Percentiles rank a stretch among this genome's conserved stretches.
Conservation (phyloP, 2,888 invertebrate species). For the Thecocarcelia acutangulata region DNA sequence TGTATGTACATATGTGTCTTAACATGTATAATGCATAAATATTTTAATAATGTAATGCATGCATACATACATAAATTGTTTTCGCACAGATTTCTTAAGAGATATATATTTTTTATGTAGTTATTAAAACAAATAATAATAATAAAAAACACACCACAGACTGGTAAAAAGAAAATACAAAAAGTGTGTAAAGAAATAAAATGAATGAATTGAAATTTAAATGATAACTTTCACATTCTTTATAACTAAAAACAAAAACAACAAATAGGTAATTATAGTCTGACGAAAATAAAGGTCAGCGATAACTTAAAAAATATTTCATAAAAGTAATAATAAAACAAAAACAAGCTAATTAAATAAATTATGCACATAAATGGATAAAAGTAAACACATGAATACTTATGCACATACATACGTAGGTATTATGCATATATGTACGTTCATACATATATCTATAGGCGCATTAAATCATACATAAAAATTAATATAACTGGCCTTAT, state of each 20-base stretch:
- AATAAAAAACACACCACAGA: neutral
- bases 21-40: conserved; percentile 37
- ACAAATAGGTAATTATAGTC: neutral
- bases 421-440: too few relatives aligned
- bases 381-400: too few relatives aligned
- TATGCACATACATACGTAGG: too few relatives aligned
- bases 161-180: conserved; percentile 29
- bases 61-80: too few relatives aligned
- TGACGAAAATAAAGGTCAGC: conserved; percentile 52
- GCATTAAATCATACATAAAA: neutral
- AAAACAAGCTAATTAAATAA: too few relatives aligned
- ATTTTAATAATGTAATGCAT: conserved; percentile 27
- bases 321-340: neutral
- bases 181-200: conserved; percentile 24
- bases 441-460: neutral
- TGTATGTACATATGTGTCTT: neutral
- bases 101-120: neutral
- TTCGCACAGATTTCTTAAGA: too few relatives aligned
- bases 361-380: neutral
- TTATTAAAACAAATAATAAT: too few relatives aligned
- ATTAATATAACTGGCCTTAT: too few relatives aligned
- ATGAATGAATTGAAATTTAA: conserved; percentile 42
- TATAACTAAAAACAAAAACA: conserved; percentile 16
- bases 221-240: conserved; percentile 68
- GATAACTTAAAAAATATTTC: conserved; percentile 45